Conservation (phyloP, 2,797 vertebrate species). For the Hipposideros larvatus region DNA sequence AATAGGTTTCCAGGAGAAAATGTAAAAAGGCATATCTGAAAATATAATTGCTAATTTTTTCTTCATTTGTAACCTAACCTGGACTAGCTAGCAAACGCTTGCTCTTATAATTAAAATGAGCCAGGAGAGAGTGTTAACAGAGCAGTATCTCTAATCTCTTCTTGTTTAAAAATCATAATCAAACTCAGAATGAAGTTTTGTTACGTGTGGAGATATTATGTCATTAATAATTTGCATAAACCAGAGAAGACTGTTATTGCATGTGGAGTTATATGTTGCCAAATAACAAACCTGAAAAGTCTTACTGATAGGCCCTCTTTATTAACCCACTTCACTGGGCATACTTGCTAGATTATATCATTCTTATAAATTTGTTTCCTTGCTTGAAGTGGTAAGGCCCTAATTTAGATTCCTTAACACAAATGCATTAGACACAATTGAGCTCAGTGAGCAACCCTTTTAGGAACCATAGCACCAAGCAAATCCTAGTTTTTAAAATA, state of each 20-base stretch:
- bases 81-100: neutral
- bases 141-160: neutral
- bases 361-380: neutral
- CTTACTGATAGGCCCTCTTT: neutral
- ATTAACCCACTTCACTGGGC: neutral
- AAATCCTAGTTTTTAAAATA: constrained; percentile 13
- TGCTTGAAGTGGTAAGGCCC: neutral
- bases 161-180: constrained; percentile 38
- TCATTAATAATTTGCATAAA: neutral
- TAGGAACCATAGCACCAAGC: neutral
- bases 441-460: neutral
- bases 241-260: neutral
- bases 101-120: constrained; percentile 36
- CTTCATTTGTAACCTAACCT: neutral
- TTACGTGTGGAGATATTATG: neutral
- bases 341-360: neutral
- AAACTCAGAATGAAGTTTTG: constrained; percentile 5
- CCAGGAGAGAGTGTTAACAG: neutral
- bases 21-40: neutral
- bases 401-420: neutral
- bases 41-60: neutral
- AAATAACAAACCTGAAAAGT: neutral
- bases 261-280: neutral
- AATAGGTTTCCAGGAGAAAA: neutral
- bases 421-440: neutral